A percentile compares a stretch with the other conserved stretches of the same genome.
Conservation (phyloP, 2,888 invertebrate genomes). For the Agriotes lineatus region DNA sequence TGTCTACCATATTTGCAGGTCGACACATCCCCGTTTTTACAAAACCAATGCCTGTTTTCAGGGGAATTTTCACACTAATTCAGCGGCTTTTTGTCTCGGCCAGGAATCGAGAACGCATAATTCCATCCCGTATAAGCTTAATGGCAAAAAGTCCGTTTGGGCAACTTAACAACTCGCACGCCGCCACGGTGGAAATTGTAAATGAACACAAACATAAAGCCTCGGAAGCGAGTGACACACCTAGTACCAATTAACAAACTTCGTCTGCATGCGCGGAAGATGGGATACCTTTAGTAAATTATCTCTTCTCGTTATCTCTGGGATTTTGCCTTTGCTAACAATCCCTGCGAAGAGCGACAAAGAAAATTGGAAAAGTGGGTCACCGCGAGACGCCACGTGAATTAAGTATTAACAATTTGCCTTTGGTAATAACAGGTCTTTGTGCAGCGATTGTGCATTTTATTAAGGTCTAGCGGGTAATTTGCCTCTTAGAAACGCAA, state of each 20-base stretch:
- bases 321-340: background rate
- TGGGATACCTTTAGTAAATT: constrained; percentile 6
- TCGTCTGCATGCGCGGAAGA: background rate
- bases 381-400: background rate
- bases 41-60: no score
- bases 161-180: background rate
- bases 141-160: background rate
- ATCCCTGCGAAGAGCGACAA: background rate
- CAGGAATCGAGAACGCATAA: no score
- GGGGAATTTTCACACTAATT: no score
- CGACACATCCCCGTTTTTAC: no score
- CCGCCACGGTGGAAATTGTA: constrained; percentile 2
- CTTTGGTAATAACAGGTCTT: no score
- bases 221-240: constrained; percentile 22
- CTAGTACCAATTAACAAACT: constrained; percentile 19
- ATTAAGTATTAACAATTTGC: no score
- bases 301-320: constrained; percentile 7
- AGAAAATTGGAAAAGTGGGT: background rate
- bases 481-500: no score
- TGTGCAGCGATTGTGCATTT: no score
- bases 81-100: no score
- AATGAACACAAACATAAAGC: constrained; percentile 28
- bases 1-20: no score
- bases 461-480: no score
- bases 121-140: background rate